Conservation (phyloP, 2,797 vertebrate genomes). For the Pempheris klunzingeri region DNA sequence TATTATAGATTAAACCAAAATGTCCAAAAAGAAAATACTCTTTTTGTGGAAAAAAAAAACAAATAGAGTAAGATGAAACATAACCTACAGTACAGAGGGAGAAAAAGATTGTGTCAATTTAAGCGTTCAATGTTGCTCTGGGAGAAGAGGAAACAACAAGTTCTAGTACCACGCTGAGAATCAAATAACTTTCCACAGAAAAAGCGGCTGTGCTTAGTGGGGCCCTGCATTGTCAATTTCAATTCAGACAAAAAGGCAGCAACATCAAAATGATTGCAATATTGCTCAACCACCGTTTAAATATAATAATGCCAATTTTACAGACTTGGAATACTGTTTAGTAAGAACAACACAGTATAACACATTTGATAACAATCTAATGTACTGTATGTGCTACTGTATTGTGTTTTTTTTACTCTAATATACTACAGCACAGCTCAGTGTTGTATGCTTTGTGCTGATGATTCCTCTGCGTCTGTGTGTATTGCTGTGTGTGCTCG, state of each 20-base stretch:
- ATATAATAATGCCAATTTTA: conserved; percentile 52
- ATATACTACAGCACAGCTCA: conserved; percentile 46
- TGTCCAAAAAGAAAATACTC: conserved; percentile 84
- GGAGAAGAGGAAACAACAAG: conserved; percentile 69
- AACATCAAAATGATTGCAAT: conserved; percentile 62
- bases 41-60: conserved; percentile 84
- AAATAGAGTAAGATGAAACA: conserved; percentile 85
- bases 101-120: conserved; percentile 83
- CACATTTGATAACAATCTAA: conserved; percentile 49
- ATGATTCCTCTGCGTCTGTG: conserved; percentile 71
- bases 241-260: conserved; percentile 50
- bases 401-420: conserved; percentile 46
- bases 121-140: conserved; percentile 74
- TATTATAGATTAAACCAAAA: conserved; percentile 87
- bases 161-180: conserved; percentile 82
- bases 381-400: conserved; percentile 35
- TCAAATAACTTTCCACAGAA: conserved; percentile 80
- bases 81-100: conserved; percentile 80
- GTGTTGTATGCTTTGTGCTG: conserved; percentile 71
- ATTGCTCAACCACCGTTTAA: conserved; percentile 43
- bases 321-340: conserved; percentile 35
- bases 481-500: conserved; percentile 56
- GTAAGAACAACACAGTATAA: conserved; percentile 40
- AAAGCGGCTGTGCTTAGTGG: conserved; percentile 60
- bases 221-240: conserved; percentile 61